phyloP scores from a whole-genome alignment of 2,797 vertebrate genomes.

The Enteromius fasciolatus region DNA sequence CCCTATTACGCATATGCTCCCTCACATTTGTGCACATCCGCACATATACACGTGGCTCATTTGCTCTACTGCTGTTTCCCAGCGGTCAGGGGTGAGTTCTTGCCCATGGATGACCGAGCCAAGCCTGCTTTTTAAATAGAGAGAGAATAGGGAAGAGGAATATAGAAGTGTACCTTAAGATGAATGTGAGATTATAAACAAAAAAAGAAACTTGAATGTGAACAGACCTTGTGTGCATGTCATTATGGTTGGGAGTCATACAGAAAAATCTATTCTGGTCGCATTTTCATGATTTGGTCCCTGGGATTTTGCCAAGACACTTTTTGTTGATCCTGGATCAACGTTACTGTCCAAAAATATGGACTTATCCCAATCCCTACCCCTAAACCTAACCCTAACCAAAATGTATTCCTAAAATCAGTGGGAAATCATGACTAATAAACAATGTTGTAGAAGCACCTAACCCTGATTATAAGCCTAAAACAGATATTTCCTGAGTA shows the following conservation, averaged over 20 bases:
- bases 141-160: neutral
- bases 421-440: too few species aligned
- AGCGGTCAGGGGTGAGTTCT: slow-evolving; percentile 39
- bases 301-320: too few species aligned
- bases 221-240: slow-evolving; percentile 2
- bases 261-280: neutral
- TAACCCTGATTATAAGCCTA: too few species aligned
- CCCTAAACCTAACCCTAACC: too few species aligned
- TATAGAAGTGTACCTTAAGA: neutral
- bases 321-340: too few species aligned
- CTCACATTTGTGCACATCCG: slow-evolving; percentile 36
- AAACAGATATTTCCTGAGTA: too few species aligned
- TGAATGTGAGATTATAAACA: neutral
- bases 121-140: neutral
- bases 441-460: too few species aligned
- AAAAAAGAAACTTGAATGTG: neutral
- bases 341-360: too few species aligned
- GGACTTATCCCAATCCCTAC: too few species aligned
- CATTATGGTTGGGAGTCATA: neutral
- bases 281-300: neutral
- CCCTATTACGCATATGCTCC: slow-evolving; percentile 17
- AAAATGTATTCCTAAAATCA: too few species aligned
- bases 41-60: slow-evolving; percentile 45
- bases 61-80: slow-evolving; percentile 38
- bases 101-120: slow-evolving; percentile 39